These are phyloP conservation scores for Papilio xuthus DNA, from an alignment of 1,140 invertebrate species.

Conservation along the genomic window DNA sequence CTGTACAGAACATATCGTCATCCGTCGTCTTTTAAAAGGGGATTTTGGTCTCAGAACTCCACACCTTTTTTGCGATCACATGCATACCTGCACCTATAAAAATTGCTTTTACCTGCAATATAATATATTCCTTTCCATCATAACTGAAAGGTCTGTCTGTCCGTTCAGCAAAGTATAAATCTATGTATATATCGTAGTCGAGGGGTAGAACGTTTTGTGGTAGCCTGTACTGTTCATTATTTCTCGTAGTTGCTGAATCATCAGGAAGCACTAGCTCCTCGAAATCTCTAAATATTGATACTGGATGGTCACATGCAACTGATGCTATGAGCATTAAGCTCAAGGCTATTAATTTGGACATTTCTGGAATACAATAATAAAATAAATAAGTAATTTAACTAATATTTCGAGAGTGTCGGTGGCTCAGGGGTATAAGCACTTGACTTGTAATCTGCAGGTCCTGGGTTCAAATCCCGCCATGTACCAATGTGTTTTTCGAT, in stretches of 20 bases:
- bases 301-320: conserved; percentile 51
- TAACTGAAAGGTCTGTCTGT: conserved; percentile 65
- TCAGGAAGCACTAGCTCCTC: conserved; percentile 47
- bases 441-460: too few relatives aligned
- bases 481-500: too few relatives aligned
- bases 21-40: too few relatives aligned
- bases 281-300: conserved; percentile 54
- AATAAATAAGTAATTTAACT: not conserved
- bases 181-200: conserved; percentile 73
- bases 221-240: conserved; percentile 59
- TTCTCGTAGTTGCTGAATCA: conserved; percentile 42
- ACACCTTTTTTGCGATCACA: too few relatives aligned
- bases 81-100: not conserved
- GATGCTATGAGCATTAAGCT: conserved; percentile 48
- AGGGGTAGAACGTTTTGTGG: conserved; percentile 64
- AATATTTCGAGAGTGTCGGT: too few relatives aligned
- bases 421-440: too few relatives aligned
- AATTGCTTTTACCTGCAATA: conserved; percentile 61
- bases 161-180: conserved; percentile 68
- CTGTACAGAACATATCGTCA: too few relatives aligned
- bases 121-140: conserved; percentile 64
- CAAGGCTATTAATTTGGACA: conserved; percentile 54
- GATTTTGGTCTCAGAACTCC: too few relatives aligned
- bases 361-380: conserved; percentile 55
- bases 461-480: too few relatives aligned